phyloP scores from a whole-genome alignment of 2,888 invertebrate species.

The Cheilosia vernalis region DNA sequence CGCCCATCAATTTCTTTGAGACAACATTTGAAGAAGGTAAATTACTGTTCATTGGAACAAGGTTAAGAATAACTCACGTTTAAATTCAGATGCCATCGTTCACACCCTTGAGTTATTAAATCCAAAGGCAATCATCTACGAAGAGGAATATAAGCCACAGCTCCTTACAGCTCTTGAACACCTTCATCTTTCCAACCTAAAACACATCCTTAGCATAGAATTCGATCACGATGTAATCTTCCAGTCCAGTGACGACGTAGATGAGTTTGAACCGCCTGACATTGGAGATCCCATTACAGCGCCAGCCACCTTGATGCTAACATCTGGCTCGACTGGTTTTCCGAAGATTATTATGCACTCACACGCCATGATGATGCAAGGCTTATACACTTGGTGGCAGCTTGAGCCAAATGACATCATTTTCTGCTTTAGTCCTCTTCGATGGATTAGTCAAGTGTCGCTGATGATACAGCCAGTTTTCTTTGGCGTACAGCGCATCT shows the following conservation, averaged over 20 bases:
- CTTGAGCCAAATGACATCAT: slow-evolving; percentile 40
- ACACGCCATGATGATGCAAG: slow-evolving; percentile 70
- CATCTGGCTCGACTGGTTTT: slow-evolving; percentile 75
- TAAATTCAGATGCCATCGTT: slow-evolving; percentile 62
- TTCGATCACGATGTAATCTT: slow-evolving; percentile 32
- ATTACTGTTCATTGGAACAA: slow-evolving; percentile 18
- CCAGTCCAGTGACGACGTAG: neutral
- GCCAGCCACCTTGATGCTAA: slow-evolving; percentile 70
- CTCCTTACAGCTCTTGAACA: slow-evolving; percentile 50
- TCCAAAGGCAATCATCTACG: slow-evolving; percentile 74
- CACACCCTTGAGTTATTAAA: slow-evolving; percentile 52
- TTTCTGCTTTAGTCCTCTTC: slow-evolving; percentile 71
- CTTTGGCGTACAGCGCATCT: slow-evolving; percentile 71
- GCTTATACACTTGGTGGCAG: slow-evolving; percentile 69
- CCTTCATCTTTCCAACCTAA: slow-evolving; percentile 46
- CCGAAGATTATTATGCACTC: slow-evolving; percentile 72
- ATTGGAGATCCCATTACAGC: slow-evolving; percentile 54
- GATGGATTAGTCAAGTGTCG: slow-evolving; percentile 76
- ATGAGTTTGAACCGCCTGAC: slow-evolving; percentile 40
- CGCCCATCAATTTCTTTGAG: slow-evolving; percentile 75
- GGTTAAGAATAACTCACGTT: slow-evolving; percentile 10
- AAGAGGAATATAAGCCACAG: slow-evolving; percentile 49
- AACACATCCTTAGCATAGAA: slow-evolving; percentile 42
- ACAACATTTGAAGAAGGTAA: slow-evolving; percentile 66
- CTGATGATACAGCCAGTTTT: slow-evolving; percentile 69